Conservation (phyloP, 64 coral and sea anemone genomes). For the Hydrozoanthus tunicans region DNA sequence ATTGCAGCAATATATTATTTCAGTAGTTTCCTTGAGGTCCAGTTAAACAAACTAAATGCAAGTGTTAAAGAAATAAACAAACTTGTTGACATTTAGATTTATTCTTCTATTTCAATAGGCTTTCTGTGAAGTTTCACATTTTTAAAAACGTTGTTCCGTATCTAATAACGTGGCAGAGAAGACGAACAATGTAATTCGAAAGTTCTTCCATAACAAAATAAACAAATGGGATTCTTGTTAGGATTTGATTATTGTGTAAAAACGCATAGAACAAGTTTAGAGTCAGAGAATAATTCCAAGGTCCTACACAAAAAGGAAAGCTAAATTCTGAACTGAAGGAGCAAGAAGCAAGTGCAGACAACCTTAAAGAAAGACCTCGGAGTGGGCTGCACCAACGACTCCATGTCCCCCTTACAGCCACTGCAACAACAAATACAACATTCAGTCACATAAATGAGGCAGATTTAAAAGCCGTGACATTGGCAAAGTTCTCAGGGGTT, state of each 20-base stretch:
- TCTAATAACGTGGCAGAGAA: background rate
- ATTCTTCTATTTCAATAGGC: no score
- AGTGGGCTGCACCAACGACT: background rate
- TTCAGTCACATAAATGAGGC: background rate
- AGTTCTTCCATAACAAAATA: background rate
- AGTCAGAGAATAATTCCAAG: background rate
- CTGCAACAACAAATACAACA: background rate
- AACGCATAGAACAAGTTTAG: background rate
- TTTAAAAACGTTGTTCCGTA: no score
- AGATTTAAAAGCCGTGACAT: background rate
- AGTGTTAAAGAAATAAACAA: no score
- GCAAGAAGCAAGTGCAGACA: background rate
- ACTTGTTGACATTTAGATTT: no score
- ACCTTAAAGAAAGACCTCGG: no score
- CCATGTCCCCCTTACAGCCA: background rate
- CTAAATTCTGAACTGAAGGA: background rate
- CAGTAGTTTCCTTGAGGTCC: no score
- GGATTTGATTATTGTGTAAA: background rate
- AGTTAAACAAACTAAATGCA: no score
- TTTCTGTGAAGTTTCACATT: no score
- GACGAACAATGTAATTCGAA: background rate
- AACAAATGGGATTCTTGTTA: conserved; percentile 2
- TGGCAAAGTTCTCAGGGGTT: background rate
- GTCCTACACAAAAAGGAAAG: background rate
- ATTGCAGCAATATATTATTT: no score